Evolutionary conservation across 2,888 invertebrate species (phyloP).

Genomic region (Zygogramma bicolorata): DNA sequence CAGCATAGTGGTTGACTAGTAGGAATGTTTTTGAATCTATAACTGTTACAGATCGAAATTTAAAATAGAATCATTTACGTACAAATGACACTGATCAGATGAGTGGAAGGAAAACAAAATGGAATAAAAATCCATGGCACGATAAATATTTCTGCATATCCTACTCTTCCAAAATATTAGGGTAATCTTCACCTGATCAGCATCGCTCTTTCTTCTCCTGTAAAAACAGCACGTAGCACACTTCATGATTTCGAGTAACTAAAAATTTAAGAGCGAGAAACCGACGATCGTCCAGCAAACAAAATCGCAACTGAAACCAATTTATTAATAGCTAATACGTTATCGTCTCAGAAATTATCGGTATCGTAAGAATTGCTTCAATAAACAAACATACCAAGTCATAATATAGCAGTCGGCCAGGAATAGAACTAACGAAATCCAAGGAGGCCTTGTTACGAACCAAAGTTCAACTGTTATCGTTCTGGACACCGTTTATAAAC

Average conservation of each 20-base stretch:
- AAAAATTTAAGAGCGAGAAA: slow-evolving; percentile 2
- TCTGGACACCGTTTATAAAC: not conserved
- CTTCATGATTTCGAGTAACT: slow-evolving; percentile 9
- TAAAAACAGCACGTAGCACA: slow-evolving; percentile 19
- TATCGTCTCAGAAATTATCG: slow-evolving; percentile 23
- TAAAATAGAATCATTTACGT: too few species aligned
- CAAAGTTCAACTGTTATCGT: slow-evolving; percentile 21
- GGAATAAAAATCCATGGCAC: too few species aligned
- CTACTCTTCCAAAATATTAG: not conserved
- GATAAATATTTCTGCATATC: too few species aligned
- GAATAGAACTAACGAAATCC: slow-evolving; percentile 19
- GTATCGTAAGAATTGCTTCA: slow-evolving; percentile 22
- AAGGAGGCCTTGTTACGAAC: slow-evolving; percentile 3
- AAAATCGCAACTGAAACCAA: slow-evolving; percentile 15
- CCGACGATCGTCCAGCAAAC: slow-evolving; percentile 3
- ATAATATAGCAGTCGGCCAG: slow-evolving; percentile 13
- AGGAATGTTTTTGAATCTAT: too few species aligned
- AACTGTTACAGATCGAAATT: too few species aligned
- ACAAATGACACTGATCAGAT: too few species aligned
- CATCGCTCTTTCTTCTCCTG: slow-evolving; percentile 11
- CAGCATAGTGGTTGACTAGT: too few species aligned
- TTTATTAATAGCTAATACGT: slow-evolving; percentile 17
- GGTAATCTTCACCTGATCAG: slow-evolving; percentile 12
- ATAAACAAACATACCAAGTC: slow-evolving; percentile 24
- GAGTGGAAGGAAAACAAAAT: too few species aligned